A percentile compares a stretch with the other conserved stretches of the same genome.
phyloP scores from a whole-genome alignment of 2,113 vertebrate genomes.

The Ochotona curzoniae region DNA sequence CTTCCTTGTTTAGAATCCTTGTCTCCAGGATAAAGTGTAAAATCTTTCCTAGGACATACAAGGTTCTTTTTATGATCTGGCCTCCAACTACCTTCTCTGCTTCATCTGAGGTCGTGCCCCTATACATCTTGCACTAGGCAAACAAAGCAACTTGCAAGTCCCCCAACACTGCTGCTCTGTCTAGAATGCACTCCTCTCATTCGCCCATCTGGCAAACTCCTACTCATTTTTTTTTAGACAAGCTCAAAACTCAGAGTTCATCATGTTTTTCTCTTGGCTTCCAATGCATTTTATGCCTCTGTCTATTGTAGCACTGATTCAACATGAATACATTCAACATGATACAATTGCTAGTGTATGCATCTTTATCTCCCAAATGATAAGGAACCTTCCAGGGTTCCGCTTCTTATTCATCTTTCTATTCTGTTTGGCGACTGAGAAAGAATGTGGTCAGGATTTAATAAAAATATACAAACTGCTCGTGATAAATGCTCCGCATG shows the following conservation, averaged over 20 bases:
- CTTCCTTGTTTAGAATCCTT: constrained; percentile 65
- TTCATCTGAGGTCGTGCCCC: constrained; percentile 53
- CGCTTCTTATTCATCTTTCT: background rate
- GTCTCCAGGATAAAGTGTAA: constrained; percentile 59
- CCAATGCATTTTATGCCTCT: constrained; percentile 23
- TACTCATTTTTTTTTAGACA: constrained; percentile 45
- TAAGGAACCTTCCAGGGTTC: background rate
- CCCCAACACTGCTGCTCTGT: constrained; percentile 63
- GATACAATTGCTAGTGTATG: constrained; percentile 25
- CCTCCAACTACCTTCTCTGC: constrained; percentile 60
- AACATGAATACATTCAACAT: background rate
- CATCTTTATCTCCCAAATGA: constrained; percentile 42
- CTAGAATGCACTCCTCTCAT: constrained; percentile 57
- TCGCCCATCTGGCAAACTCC: constrained; percentile 66
- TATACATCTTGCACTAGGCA: constrained; percentile 60
- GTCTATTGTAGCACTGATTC: constrained; percentile 35
- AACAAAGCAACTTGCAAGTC: constrained; percentile 66
- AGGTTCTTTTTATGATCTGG: constrained; percentile 67
- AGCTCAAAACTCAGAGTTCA: constrained; percentile 65
- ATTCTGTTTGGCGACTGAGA: constrained; percentile 21
- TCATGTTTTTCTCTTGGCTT: constrained; percentile 35
- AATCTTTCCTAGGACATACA: constrained; percentile 69
- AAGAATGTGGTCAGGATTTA: constrained; percentile 41
- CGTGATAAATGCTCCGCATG: constrained; percentile 35
- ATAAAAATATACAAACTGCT: constrained; percentile 48